phyloP scores from a whole-genome alignment of 2,797 vertebrate genomes.

The Lacerta viridis region DNA sequence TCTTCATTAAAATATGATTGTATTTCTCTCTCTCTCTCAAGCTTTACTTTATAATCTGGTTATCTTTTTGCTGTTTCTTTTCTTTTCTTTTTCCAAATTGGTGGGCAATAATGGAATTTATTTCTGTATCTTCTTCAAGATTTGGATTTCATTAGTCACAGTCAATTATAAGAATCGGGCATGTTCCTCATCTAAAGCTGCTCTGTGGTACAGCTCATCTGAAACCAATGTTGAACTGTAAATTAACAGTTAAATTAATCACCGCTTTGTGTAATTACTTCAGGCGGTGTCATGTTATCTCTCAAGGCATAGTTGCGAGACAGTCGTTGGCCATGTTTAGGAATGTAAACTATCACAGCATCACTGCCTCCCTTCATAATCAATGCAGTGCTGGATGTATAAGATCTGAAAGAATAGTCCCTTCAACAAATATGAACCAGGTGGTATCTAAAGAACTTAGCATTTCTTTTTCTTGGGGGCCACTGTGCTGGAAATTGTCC shows the following conservation, averaged over 20 bases:
- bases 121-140: slow-evolving; percentile 37
- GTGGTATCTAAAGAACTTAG: too few species aligned
- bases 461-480: too few species aligned
- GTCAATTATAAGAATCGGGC: slow-evolving; percentile 31
- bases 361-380: neutral
- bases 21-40: neutral
- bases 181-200: slow-evolving; percentile 30
- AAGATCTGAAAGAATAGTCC: neutral
- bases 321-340: neutral
- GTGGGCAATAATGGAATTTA: slow-evolving; percentile 23
- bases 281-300: neutral
- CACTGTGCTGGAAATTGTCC: too few species aligned
- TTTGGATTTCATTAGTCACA: slow-evolving; percentile 43
- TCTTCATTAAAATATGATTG: neutral
- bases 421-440: neutral
- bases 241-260: slow-evolving; percentile 50
- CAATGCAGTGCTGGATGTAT: neutral
- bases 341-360: neutral
- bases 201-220: slow-evolving; percentile 19
- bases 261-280: slow-evolving; percentile 42
- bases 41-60: slow-evolving; percentile 14
- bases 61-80: neutral
- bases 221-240: slow-evolving; percentile 31
- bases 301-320: slow-evolving; percentile 14
- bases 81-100: neutral